phyloP scores from a whole-genome alignment of 2,888 invertebrate species.

The Drosophila kuntzei region DNA sequence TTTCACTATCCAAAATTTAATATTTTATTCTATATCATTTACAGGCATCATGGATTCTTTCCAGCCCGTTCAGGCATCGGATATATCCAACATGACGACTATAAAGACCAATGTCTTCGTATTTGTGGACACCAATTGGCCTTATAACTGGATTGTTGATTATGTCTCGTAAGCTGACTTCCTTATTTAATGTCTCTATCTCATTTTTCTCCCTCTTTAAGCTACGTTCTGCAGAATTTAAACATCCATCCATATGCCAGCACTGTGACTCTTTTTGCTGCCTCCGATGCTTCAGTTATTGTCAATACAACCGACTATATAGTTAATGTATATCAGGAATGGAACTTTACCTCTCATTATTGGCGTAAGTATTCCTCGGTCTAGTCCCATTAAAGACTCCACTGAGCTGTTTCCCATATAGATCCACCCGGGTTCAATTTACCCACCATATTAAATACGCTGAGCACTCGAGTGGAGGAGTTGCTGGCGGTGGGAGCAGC shows the following conservation, averaged over 20 bases:
- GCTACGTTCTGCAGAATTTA: conserved; percentile 87
- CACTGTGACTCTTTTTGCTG: conserved; percentile 89
- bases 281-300: conserved; percentile 88
- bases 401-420: conserved; percentile 69
- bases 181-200: background rate
- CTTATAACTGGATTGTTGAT: conserved; percentile 87
- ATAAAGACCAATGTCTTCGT: conserved; percentile 88
- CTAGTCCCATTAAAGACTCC: no score
- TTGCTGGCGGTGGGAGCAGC: conserved; percentile 87
- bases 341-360: conserved; percentile 87
- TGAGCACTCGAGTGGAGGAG: conserved; percentile 86
- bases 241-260: conserved; percentile 90
- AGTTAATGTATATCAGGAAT: conserved; percentile 88
- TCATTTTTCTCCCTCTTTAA: conserved; percentile 49
- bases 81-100: conserved; percentile 77
- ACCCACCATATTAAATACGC: conserved; percentile 86
- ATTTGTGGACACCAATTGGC: conserved; percentile 89
- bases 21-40: conserved; percentile 4
- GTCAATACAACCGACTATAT: conserved; percentile 88
- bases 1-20: background rate
- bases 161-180: conserved; percentile 87
- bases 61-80: conserved; percentile 35
- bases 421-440: conserved; percentile 88
- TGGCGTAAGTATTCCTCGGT: conserved; percentile 69
- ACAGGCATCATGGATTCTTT: conserved; percentile 62